Percentiles rank a stretch among this genome's conserved stretches.
phyloP scores from a whole-genome alignment of 2,888 invertebrate genomes.

The Sclerodermus sp. region DNA sequence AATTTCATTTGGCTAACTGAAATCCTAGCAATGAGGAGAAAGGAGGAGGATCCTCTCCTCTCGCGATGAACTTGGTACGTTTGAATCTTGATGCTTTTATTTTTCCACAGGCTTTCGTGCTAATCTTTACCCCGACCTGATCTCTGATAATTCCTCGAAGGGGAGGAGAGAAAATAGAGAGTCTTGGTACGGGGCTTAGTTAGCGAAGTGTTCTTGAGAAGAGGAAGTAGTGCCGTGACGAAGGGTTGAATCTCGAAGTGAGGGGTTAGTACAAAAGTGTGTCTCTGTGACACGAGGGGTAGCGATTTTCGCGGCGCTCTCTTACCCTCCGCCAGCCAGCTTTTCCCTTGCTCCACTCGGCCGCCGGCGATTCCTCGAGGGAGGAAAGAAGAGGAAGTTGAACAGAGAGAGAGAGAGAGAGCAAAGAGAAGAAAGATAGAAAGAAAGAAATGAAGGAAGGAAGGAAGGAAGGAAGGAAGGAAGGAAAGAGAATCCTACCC shows the following conservation, averaged over 20 bases:
- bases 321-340: constrained; percentile 7
- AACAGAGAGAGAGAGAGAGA: too few species aligned
- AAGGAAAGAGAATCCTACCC: too few species aligned
- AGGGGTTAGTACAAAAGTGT: constrained; percentile 36
- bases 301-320: constrained; percentile 21
- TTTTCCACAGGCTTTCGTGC: too few species aligned
- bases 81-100: too few species aligned
- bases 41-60: too few species aligned
- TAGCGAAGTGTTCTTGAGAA: not conserved
- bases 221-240: constrained; percentile 12
- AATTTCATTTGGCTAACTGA: too few species aligned
- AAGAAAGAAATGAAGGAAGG: not conserved
- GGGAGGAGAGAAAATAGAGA: not conserved
- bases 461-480: not conserved
- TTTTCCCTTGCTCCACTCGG: not conserved
- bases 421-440: not conserved
- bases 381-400: not conserved
- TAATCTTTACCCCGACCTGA: too few species aligned
- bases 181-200: constrained; percentile 1
- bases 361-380: not conserved
- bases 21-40: too few species aligned
- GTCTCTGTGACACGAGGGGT: constrained; percentile 47
- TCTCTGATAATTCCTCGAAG: too few species aligned
- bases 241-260: constrained; percentile 17
- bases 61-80: too few species aligned